Conservation (phyloP, 2,797 vertebrate species). For the Trichosurus vulpecula region DNA sequence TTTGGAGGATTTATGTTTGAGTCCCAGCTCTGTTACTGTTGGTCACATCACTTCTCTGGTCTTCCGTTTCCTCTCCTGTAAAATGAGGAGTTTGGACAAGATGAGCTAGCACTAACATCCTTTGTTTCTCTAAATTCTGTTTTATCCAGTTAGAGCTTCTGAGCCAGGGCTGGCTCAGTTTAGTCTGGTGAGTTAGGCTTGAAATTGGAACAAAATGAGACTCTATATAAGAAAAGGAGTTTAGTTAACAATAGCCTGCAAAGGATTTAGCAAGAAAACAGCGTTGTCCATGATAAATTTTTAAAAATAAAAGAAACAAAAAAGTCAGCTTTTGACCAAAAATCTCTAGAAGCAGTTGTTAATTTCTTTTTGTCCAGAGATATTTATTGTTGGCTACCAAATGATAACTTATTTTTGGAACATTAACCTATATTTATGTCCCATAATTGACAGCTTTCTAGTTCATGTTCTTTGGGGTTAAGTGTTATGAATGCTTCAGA, state of each 20-base stretch:
- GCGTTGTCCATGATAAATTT: too few species aligned
- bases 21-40: not conserved
- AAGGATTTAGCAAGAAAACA: too few species aligned
- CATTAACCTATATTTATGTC: constrained; percentile 52
- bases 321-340: constrained; percentile 73
- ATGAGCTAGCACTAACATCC: not conserved
- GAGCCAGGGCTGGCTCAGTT: constrained; percentile 19
- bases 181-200: constrained; percentile 60
- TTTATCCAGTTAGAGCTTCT: constrained; percentile 54
- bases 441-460: constrained; percentile 63
- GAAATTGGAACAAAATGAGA: constrained; percentile 59
- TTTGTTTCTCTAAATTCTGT: not conserved
- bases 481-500: constrained; percentile 23
- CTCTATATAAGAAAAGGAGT: constrained; percentile 57
- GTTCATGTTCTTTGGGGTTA: constrained; percentile 60
- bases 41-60: not conserved
- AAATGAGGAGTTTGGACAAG: not conserved
- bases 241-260: constrained; percentile 23
- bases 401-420: constrained; percentile 70
- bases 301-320: too few species aligned
- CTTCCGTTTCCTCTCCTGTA: not conserved
- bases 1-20: too few species aligned
- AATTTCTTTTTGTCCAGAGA: constrained; percentile 74
- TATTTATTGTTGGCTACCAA: constrained; percentile 75
- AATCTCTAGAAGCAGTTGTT: constrained; percentile 60